A percentile compares a stretch with the other conserved stretches of the same genome.
Conservation (phyloP, 2,113 vertebrate genomes). For the Balaeniceps rex region DNA sequence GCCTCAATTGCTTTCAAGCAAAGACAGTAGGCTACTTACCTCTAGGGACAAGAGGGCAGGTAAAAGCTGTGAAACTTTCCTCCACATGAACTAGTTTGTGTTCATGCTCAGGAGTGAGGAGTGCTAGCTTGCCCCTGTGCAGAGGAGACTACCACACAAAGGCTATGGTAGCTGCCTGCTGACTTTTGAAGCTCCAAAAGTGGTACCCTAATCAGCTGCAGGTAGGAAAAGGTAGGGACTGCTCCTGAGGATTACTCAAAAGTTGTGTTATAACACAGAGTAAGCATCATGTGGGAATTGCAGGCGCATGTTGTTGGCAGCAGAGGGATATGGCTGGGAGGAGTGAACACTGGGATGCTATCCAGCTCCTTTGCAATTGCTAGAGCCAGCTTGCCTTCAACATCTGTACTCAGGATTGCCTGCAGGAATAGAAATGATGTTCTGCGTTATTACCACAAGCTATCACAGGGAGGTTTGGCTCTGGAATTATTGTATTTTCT, state of each 20-base stretch:
- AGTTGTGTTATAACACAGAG: background rate
- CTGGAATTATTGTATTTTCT: background rate
- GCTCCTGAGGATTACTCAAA: background rate
- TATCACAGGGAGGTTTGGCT: background rate
- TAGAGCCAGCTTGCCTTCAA: background rate
- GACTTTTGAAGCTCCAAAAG: background rate
- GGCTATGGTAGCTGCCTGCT: background rate
- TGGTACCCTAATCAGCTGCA: background rate
- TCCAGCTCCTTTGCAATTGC: background rate
- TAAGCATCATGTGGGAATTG: background rate
- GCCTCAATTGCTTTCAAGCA: background rate
- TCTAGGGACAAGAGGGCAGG: background rate
- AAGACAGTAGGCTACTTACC: background rate
- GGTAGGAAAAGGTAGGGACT: background rate
- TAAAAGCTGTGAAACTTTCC: background rate
- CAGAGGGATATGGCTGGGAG: background rate
- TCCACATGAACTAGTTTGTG: background rate
- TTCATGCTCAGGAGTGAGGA: background rate
- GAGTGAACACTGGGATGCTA: background rate
- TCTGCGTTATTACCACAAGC: background rate
- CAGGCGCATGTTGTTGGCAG: background rate
- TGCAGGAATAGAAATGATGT: background rate
- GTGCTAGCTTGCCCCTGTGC: background rate
- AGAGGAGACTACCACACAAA: background rate
- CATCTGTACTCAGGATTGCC: background rate